Evolutionary conservation across 2,888 invertebrate species (phyloP).

Genomic region (Cosmia trapezina): DNA sequence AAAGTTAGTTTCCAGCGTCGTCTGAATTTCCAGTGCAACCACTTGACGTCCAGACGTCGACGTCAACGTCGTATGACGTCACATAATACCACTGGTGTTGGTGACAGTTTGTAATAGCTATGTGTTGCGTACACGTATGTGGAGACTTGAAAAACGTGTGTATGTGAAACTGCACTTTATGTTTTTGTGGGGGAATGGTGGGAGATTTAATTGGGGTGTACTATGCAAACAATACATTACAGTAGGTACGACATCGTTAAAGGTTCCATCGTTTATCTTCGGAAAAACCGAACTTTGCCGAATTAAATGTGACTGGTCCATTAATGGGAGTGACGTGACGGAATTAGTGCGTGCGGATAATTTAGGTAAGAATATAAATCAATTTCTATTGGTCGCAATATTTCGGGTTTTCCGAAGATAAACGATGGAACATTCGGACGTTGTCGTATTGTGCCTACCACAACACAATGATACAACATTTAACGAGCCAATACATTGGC

Average conservation of each 20-base stretch:
- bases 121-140: constrained; percentile 6
- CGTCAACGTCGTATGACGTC: constrained; percentile 32
- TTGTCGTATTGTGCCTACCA: not conserved
- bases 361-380: too few species aligned
- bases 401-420: too few species aligned
- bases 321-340: too few species aligned
- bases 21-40: constrained; percentile 24
- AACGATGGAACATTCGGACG: too few species aligned
- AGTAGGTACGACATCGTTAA: too few species aligned
- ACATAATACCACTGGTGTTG: constrained; percentile 27
- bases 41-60: constrained; percentile 36
- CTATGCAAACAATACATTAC: too few species aligned
- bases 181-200: not conserved
- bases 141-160: not conserved
- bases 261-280: too few species aligned
- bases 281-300: too few species aligned
- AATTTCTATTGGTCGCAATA: too few species aligned
- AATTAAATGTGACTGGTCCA: too few species aligned
- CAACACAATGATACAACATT: constrained; percentile 9
- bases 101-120: constrained; percentile 30
- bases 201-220: too few species aligned
- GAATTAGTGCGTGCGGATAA: too few species aligned
- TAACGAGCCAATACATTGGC: constrained; percentile 19
- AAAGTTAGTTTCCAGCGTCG: constrained; percentile 2
- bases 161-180: constrained; percentile 13